These are phyloP conservation scores for Apaloderma vittatum DNA, from an alignment of 2,113 vertebrate species.

Conservation along the genomic window DNA sequence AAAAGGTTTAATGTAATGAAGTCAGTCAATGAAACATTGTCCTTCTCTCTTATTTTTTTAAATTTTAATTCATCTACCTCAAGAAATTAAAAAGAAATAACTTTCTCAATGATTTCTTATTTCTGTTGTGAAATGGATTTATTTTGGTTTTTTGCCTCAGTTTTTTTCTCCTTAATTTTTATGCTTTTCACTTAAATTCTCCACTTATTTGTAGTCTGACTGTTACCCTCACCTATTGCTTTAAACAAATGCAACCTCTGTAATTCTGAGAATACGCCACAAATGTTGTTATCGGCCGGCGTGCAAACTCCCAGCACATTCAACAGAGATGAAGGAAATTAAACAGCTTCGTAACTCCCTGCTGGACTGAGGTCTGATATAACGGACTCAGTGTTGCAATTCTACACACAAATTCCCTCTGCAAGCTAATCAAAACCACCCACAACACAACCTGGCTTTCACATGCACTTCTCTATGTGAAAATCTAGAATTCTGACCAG, in stretches of 20 bases:
- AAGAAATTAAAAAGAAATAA: not conserved
- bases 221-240: not conserved
- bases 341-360: not conserved
- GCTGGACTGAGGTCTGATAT: not conserved
- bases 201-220: not conserved
- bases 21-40: not conserved
- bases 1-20: not conserved
- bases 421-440: rapidly evolving
- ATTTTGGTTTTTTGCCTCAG: not conserved
- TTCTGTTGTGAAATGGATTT: not conserved
- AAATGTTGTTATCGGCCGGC: not conserved
- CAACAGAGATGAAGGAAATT: not conserved
- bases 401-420: not conserved
- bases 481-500: not conserved
- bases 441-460: rapidly evolving
- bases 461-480: not conserved
- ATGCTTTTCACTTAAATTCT: not conserved
- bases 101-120: not conserved
- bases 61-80: not conserved
- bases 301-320: not conserved
- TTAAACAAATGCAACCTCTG: not conserved
- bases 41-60: rapidly evolving
- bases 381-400: not conserved
- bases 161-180: not conserved
- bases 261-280: not conserved